phyloP scores from a whole-genome alignment of 2,797 vertebrate species.

The Microctenopoma stevenorrisi region DNA sequence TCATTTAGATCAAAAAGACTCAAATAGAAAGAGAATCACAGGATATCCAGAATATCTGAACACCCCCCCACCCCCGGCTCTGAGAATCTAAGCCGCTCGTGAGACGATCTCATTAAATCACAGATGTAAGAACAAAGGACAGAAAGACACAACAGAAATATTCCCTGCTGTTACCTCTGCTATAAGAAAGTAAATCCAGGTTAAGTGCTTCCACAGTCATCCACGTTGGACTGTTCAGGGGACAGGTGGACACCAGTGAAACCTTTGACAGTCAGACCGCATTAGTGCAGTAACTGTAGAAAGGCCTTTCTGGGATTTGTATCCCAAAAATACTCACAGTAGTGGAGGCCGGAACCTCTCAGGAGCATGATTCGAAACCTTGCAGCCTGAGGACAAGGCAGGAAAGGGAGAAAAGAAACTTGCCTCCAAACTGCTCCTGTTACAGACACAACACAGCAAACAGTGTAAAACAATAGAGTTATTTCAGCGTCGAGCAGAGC shows the following conservation, averaged over 20 bases:
- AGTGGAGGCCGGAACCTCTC: constrained; percentile 44
- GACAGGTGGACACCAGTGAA: constrained; percentile 41
- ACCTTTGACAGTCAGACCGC: constrained; percentile 66
- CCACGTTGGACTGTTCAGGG: constrained; percentile 44
- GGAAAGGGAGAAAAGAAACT: constrained; percentile 57
- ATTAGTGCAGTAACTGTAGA: constrained; percentile 72
- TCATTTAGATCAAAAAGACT: constrained; percentile 83
- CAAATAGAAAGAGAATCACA: constrained; percentile 76
- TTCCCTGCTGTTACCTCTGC: constrained; percentile 43
- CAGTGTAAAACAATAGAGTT: constrained; percentile 78
- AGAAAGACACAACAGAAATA: constrained; percentile 52
- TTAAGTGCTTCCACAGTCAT: constrained; percentile 46
- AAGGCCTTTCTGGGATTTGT: constrained; percentile 70
- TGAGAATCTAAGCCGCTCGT: constrained; percentile 60
- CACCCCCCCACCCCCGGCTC: constrained; percentile 50
- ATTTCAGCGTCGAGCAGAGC: constrained; percentile 65
- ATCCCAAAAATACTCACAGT: constrained; percentile 72
- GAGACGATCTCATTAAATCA: constrained; percentile 77
- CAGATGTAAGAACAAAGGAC: constrained; percentile 58
- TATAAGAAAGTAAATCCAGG: constrained; percentile 43
- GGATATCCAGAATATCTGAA: constrained; percentile 77
- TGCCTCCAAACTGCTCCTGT: constrained; percentile 70
- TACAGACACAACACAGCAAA: constrained; percentile 67
- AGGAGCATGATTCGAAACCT: constrained; percentile 68
- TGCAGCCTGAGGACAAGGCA: constrained; percentile 77